Conservation (phyloP, 2,888 invertebrate species). For the Syritta pipiens region DNA sequence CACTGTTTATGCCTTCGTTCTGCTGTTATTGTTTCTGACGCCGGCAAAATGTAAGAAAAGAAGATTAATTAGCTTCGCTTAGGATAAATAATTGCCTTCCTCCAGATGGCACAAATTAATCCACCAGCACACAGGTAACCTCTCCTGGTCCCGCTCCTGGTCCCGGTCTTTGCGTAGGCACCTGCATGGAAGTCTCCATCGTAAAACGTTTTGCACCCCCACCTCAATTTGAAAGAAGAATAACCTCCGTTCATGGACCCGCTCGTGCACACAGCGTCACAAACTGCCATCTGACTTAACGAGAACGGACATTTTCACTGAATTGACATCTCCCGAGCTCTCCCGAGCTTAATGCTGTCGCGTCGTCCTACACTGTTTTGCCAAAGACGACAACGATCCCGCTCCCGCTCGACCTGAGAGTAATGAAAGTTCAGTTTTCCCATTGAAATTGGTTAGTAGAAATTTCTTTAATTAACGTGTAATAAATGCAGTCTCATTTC, state of each 20-base stretch:
- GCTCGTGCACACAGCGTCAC: slow-evolving; percentile 4
- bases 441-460: slow-evolving; percentile 30
- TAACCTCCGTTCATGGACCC: slow-evolving; percentile 35
- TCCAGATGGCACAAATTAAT: slow-evolving; percentile 42
- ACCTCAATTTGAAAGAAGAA: slow-evolving; percentile 41
- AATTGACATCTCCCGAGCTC: too few relatives aligned
- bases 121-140: slow-evolving; percentile 20
- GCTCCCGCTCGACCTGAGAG: neutral
- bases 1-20: slow-evolving; percentile 36
- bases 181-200: slow-evolving; percentile 16
- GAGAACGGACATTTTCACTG: slow-evolving; percentile 44
- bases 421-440: slow-evolving; percentile 43
- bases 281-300: slow-evolving; percentile 31
- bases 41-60: slow-evolving; percentile 44
- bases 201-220: slow-evolving; percentile 6
- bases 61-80: slow-evolving; percentile 63
- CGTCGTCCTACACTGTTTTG: too few relatives aligned
- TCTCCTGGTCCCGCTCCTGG: neutral
- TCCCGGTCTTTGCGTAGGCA: neutral
- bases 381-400: slow-evolving; percentile 17
- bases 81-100: slow-evolving; percentile 61
- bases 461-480: slow-evolving; percentile 66
- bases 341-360: slow-evolving; percentile 35
- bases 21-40: slow-evolving; percentile 48
- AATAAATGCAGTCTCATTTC: slow-evolving; percentile 65